Evolutionary conservation across 2,797 vertebrate genomes (phyloP).

Genomic region (Muscicapa striata): DNA sequence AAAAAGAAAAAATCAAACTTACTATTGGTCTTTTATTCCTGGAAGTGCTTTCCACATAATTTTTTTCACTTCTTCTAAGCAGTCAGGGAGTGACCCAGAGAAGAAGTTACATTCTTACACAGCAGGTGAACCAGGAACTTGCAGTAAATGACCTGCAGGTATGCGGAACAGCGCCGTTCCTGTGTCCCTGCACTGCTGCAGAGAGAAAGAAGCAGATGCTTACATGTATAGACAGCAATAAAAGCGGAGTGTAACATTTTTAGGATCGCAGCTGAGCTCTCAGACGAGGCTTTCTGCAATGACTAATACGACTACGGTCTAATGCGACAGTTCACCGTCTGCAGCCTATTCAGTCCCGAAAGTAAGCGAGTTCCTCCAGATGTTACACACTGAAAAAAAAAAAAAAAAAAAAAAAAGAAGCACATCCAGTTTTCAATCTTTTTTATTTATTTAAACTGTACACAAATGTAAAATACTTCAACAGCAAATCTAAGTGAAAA

Average conservation of each 20-base stretch:
- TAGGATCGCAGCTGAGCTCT: slow-evolving; percentile 52
- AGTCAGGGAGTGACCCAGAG: slow-evolving; percentile 41
- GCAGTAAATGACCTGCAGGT: slow-evolving; percentile 40
- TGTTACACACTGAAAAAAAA: slow-evolving; percentile 46
- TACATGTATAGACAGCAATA: slow-evolving; percentile 17
- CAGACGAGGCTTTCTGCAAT: slow-evolving; percentile 55
- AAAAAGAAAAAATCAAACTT: not conserved
- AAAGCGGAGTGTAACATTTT: slow-evolving; percentile 41
- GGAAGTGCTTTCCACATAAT: not conserved
- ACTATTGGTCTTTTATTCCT: slow-evolving; percentile 16
- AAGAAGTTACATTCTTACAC: slow-evolving; percentile 64
- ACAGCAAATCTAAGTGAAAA: slow-evolving; percentile 85
- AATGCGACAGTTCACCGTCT: slow-evolving; percentile 37
- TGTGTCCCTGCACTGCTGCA: not conserved
- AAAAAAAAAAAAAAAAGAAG: not conserved
- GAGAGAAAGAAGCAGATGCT: slow-evolving; percentile 50
- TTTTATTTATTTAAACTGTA: slow-evolving; percentile 96
- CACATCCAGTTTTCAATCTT: slow-evolving; percentile 65
- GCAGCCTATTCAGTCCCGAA: slow-evolving; percentile 34
- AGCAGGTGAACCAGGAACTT: slow-evolving; percentile 70
- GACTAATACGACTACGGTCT: slow-evolving; percentile 35
- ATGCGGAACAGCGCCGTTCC: slow-evolving; percentile 33
- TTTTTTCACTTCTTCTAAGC: not conserved
- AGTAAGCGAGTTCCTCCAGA: slow-evolving; percentile 52
- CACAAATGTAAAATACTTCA: slow-evolving; percentile 85